These are phyloP conservation scores for Acanthoscelides obtectus DNA, from an alignment of 2,888 invertebrate genomes.

Conservation along the genomic window DNA sequence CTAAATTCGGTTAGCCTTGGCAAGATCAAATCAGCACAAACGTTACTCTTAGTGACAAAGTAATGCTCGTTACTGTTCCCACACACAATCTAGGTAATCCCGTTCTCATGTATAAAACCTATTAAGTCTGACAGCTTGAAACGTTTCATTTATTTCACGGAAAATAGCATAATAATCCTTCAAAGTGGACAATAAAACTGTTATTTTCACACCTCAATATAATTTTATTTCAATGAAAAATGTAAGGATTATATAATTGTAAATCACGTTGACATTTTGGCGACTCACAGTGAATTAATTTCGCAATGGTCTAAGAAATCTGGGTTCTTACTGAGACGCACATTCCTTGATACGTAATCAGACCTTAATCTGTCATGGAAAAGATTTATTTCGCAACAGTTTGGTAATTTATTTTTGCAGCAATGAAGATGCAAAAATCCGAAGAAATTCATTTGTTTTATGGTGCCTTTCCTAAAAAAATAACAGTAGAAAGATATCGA, in stretches of 20 bases:
- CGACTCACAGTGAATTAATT: neutral
- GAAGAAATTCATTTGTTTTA: too few relatives aligned
- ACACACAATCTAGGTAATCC: too few relatives aligned
- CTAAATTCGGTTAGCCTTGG: too few relatives aligned
- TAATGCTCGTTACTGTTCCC: too few relatives aligned
- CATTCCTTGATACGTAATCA: neutral
- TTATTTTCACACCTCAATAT: neutral
- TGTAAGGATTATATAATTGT: neutral
- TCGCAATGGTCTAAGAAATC: neutral
- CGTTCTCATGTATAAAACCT: too few relatives aligned
- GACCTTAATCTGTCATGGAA: neutral
- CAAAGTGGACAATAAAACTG: neutral
- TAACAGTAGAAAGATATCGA: too few relatives aligned
- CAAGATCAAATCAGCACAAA: too few relatives aligned
- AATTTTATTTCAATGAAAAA: neutral
- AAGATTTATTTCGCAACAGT: neutral
- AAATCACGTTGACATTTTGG: neutral
- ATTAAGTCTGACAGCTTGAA: too few relatives aligned
- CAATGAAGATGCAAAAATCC: neutral
- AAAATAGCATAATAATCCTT: too few relatives aligned
- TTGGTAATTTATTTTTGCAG: neutral
- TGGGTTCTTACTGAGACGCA: neutral
- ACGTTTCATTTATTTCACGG: too few relatives aligned
- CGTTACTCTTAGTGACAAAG: too few relatives aligned
- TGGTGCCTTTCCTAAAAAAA: too few relatives aligned